Conservation (phyloP, 2,113 vertebrate species). For the Otus sunia region DNA sequence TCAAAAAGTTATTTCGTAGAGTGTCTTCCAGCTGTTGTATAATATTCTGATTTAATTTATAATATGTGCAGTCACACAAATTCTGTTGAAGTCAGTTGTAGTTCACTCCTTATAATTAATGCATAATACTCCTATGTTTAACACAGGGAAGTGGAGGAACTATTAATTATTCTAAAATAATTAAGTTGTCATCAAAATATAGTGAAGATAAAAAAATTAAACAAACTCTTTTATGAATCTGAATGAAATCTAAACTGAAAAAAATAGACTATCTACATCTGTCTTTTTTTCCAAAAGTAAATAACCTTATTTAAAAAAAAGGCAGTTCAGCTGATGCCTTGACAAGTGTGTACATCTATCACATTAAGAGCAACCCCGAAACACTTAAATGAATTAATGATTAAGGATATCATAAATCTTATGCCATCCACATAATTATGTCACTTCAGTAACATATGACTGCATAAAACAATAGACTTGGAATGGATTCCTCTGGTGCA, state of each 20-base stretch:
- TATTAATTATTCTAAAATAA: slow-evolving; percentile 38
- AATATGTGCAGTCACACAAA: slow-evolving; percentile 10
- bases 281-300: background rate
- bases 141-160: background rate
- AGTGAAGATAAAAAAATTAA: slow-evolving; percentile 39
- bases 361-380: background rate
- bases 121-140: slow-evolving; percentile 3
- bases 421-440: background rate
- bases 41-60: slow-evolving; percentile 38
- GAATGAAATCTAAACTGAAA: background rate
- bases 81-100: slow-evolving; percentile 36
- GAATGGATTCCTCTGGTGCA: background rate
- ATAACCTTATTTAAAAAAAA: background rate
- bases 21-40: slow-evolving; percentile 33
- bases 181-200: slow-evolving; percentile 21
- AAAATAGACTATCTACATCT: background rate
- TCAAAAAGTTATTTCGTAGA: slow-evolving; percentile 36
- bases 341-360: slow-evolving; percentile 14
- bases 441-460: background rate
- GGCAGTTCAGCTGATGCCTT: background rate
- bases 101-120: slow-evolving; percentile 32
- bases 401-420: background rate
- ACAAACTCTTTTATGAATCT: background rate
- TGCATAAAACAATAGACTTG: background rate
- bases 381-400: background rate